Evolutionary conservation across 1,140 invertebrate genomes (phyloP).

Genomic region (Laodelphax striatellus): DNA sequence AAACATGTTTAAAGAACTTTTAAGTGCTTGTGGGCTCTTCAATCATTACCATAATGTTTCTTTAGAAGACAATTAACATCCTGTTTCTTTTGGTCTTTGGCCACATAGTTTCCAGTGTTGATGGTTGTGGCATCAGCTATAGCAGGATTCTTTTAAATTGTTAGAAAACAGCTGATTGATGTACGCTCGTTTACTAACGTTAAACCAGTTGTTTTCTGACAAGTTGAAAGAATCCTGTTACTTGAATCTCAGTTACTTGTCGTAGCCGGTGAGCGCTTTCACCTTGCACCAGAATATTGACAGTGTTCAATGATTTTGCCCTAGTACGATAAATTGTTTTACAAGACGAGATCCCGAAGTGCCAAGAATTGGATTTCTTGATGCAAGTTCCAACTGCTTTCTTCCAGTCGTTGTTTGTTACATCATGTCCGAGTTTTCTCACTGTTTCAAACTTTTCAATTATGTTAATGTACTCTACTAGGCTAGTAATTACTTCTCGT

Average conservation of each 20-base stretch:
- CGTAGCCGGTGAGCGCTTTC: neutral
- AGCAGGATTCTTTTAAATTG: no score
- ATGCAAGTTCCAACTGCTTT: neutral
- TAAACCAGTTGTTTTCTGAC: no score
- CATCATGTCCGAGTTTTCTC: slow-evolving; percentile 4
- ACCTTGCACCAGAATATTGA: slow-evolving; percentile 5
- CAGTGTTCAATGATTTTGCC: neutral
- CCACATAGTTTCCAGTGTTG: neutral
- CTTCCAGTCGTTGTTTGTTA: slow-evolving; percentile 6
- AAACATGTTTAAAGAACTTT: no score
- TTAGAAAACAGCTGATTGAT: no score
- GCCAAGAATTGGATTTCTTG: slow-evolving; percentile 1
- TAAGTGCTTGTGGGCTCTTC: neutral
- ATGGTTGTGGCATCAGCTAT: neutral
- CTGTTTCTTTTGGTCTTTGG: neutral
- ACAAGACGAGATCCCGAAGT: slow-evolving; percentile 13
- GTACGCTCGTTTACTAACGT: no score
- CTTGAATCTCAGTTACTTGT: neutral
- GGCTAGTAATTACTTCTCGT: slow-evolving; percentile 18
- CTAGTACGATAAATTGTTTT: slow-evolving; percentile 13
- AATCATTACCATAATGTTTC: slow-evolving; percentile 12
- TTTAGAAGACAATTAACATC: slow-evolving; percentile 4
- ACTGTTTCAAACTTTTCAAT: slow-evolving; percentile 12
- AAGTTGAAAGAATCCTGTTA: no score
- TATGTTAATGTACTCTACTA: slow-evolving; percentile 12